A percentile compares a stretch with the other conserved stretches of the same genome.
Evolutionary conservation across 1,140 invertebrate genomes (phyloP).

Genomic region (Caenorhabditis brenneri): DNA sequence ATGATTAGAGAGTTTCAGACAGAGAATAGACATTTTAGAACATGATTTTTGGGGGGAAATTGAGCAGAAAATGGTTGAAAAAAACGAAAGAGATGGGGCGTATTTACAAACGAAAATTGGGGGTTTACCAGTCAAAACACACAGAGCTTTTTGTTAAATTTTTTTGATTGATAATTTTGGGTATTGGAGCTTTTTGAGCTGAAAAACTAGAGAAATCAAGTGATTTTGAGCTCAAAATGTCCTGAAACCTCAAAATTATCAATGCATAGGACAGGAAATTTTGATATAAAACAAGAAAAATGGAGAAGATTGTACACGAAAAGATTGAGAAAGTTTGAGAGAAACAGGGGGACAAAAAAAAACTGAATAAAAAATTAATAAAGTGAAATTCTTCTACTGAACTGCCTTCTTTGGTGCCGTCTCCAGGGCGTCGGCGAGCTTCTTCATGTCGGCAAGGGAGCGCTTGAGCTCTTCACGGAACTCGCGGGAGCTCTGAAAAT

Average conservation of each 20-base stretch:
- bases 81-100: neutral
- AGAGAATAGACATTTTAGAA: too few species aligned
- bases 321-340: neutral
- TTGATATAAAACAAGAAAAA: too few species aligned
- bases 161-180: too few species aligned
- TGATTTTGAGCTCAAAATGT: too few species aligned
- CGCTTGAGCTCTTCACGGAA: conserved; percentile 67
- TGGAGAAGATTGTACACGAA: too few species aligned
- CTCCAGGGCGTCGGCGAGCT: conserved; percentile 52
- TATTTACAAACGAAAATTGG: conserved; percentile 21
- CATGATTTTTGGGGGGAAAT: neutral
- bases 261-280: too few species aligned
- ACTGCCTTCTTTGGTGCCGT: neutral
- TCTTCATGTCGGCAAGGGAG: conserved; percentile 63
- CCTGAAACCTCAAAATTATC: too few species aligned
- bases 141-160: neutral
- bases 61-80: neutral
- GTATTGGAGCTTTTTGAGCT: too few species aligned
- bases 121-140: neutral
- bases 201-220: too few species aligned
- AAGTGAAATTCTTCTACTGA: neutral
- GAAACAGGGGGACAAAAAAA: neutral
- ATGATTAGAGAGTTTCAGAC: neutral
- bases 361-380: neutral
- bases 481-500: conserved; percentile 66